Base-by-base conservation (phyloP, 2,113 vertebrate genomes). In the Phyllostomus discolor region DNA sequence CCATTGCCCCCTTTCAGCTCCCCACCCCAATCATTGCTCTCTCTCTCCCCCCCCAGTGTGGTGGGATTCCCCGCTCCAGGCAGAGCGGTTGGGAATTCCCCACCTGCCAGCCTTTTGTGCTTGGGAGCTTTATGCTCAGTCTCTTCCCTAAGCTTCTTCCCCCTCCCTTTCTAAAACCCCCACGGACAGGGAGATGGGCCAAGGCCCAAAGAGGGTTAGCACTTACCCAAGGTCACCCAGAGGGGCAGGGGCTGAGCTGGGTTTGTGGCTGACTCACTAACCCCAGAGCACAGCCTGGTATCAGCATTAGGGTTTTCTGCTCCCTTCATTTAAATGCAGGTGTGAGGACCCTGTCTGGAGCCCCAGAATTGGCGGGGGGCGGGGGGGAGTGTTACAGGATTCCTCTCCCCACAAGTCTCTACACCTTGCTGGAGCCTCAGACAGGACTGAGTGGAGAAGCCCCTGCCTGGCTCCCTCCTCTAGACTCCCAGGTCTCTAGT, bases 211-310 rank as follows among this genome's bases (percentile, higher is more conserved):
- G 94, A 92, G 80, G 88, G 69, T 52, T 35, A 86, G 52, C n/a
- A 10, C 26, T 62, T 8, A 80, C 19, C 95, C 95, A 95, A 97
- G 97, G 97, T 96, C 95, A 96, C 81, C 52, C 86, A 95, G 82
- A 85, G 5, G 33, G 33, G 15, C 73, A 38, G 78, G 50, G 59
- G 46, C 50, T 85, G 66, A 91, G n/a, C 64, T 50, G 17, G 46
- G 22, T 69, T 88, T 88, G 62, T 35, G 64, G 64, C 7, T 1
- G 14, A 69, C 38, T 75, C 41, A 4, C 46, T 43, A 82, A 72
- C 78, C 41, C 79, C 14, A 46, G 69, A 70, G 41, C 43, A 54
- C 62, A 35, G 62, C 2, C n/a, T 38, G 3, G n/a, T 62, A 66
- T 80, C 28, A 28, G 70, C 46, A 35, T 73, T 43, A 28, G 41